Percentiles rank a stretch among this genome's conserved stretches.
These are phyloP conservation scores for Drosophila picticornis DNA, from an alignment of 2,888 invertebrate species.

Conservation along the genomic window DNA sequence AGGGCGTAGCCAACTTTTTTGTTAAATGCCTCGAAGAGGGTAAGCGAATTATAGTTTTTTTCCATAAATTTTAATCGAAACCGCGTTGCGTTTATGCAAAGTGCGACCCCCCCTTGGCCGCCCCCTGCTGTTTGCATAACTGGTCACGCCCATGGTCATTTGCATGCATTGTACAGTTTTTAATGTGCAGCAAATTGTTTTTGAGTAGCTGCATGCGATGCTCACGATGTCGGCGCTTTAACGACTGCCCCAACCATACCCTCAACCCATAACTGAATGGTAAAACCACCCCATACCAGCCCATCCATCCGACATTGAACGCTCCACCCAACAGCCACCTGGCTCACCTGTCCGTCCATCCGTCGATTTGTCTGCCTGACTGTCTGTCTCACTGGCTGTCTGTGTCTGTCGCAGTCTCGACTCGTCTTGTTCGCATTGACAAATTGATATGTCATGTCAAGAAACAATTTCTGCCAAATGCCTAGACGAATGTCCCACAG, in stretches of 20 bases:
- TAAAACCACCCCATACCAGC: slow-evolving; percentile 1
- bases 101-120: background rate
- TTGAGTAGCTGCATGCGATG: slow-evolving; percentile 75
- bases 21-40: background rate
- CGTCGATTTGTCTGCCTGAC: slow-evolving; percentile 20
- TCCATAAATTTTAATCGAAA: background rate
- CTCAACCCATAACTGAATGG: slow-evolving; percentile 16
- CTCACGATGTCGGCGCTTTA: slow-evolving; percentile 48
- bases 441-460: slow-evolving; percentile 85
- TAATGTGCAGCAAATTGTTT: slow-evolving; percentile 82
- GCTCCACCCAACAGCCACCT: slow-evolving; percentile 8
- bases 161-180: slow-evolving; percentile 76
- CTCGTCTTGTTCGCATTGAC: slow-evolving; percentile 73
- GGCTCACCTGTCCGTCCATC: slow-evolving; percentile 45
- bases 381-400: slow-evolving; percentile 12
- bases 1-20: slow-evolving; percentile 2
- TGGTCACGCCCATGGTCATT: slow-evolving; percentile 49
- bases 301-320: background rate
- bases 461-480: slow-evolving; percentile 83
- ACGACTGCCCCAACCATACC: slow-evolving; percentile 42
- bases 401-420: slow-evolving; percentile 35
- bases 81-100: background rate
- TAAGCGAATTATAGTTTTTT: background rate
- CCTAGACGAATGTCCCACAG: slow-evolving; percentile 50
- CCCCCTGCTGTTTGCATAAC: background rate